phyloP scores from a whole-genome alignment of 1,140 invertebrate species.

The Globodera rostochiensis region DNA sequence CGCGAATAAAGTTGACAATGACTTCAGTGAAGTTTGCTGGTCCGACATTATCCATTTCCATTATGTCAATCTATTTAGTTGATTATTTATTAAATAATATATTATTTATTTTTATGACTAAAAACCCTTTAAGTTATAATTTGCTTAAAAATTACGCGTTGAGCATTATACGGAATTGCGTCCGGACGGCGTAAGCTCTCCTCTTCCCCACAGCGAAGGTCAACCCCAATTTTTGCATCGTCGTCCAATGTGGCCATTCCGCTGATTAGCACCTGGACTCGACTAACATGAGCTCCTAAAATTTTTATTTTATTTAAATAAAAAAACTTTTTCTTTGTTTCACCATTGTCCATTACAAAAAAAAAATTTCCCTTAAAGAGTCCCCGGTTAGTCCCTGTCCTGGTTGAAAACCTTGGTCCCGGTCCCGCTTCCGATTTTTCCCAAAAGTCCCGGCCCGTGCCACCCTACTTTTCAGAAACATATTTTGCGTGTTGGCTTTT shows the following conservation, averaged over 20 bases:
- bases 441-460: too few species aligned
- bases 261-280: conserved; percentile 6
- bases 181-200: not conserved
- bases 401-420: too few species aligned
- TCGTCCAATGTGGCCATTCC: conserved; percentile 16
- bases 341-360: too few species aligned
- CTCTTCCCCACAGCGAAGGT: conserved; percentile 10
- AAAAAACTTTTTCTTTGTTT: too few species aligned
- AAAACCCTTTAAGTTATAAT: too few species aligned
- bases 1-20: not conserved
- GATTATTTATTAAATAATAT: not conserved
- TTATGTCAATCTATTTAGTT: conserved; percentile 1
- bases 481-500: too few species aligned
- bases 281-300: conserved; percentile 1
- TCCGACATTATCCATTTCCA: conserved; percentile 19
- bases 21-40: conserved; percentile 12
- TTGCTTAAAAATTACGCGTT: not conserved
- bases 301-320: not conserved
- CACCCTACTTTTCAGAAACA: too few species aligned
- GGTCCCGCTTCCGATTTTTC: too few species aligned
- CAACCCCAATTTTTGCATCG: conserved; percentile 9
- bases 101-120: not conserved
- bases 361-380: too few species aligned
- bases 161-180: conserved; percentile 17
- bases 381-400: too few species aligned